phyloP scores from a whole-genome alignment of 2,113 vertebrate species.

The Psammodynastes pulverulentus region DNA sequence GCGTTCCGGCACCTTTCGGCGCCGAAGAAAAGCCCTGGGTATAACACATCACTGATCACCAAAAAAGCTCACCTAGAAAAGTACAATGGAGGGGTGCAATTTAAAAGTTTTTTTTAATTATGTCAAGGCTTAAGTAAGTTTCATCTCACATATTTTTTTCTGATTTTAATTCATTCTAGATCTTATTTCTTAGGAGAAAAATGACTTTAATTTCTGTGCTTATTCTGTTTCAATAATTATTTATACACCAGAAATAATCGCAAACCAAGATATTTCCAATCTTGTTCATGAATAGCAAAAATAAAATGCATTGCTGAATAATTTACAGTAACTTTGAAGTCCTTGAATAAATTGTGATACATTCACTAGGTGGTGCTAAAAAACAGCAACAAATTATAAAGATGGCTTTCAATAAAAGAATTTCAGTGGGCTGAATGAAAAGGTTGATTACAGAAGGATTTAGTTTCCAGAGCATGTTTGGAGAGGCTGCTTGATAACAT shows the following conservation, averaged over 20 bases:
- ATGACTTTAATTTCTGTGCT: not conserved
- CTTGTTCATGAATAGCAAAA: constrained; percentile 4
- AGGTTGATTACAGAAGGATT: not conserved
- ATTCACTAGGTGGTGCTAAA: not conserved
- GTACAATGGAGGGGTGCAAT: not conserved
- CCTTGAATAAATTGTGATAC: not conserved
- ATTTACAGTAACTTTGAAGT: not conserved
- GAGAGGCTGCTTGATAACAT: not conserved
- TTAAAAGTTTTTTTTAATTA: not conserved
- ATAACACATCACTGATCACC: not conserved
- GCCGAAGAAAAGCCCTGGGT: no score
- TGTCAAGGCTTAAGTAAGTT: not conserved
- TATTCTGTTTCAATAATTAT: not conserved
- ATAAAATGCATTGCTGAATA: constrained; percentile 15
- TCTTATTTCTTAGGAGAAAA: not conserved
- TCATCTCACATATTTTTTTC: not conserved
- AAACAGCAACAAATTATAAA: not conserved
- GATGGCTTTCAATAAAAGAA: constrained; percentile 1
- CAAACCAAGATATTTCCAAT: not conserved
- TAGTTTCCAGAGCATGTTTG: not conserved
- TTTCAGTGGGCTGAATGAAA: not conserved
- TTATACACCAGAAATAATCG: constrained; percentile 2
- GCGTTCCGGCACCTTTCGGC: no score
- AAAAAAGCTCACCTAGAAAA: not conserved
- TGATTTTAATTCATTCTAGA: not conserved